Conservation (phyloP, 2,113 vertebrate species). For the Pollachius pollachius region DNA sequence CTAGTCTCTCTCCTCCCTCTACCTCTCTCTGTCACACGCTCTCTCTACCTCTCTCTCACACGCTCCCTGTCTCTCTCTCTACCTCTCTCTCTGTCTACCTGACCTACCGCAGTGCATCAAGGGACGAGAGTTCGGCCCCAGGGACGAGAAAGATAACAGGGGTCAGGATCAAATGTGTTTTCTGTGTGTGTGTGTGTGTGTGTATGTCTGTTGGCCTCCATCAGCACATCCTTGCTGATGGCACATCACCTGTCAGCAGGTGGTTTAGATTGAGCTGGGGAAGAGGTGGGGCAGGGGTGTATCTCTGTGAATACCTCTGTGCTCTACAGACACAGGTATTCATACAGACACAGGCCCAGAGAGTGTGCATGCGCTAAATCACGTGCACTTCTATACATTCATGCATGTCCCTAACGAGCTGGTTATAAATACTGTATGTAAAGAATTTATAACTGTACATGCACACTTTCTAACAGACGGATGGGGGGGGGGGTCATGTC, state of each 20-base stretch:
- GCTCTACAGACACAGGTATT: too few species aligned
- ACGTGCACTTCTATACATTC: too few species aligned
- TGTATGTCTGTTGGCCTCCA: not conserved
- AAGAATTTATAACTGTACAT: too few species aligned
- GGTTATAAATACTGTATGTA: too few species aligned
- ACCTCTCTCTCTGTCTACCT: constrained; percentile 40
- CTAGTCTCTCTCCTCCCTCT: constrained; percentile 27
- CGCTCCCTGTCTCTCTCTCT: constrained; percentile 25
- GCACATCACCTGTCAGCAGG: constrained; percentile 52
- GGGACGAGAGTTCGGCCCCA: constrained; percentile 29
- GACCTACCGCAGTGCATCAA: constrained; percentile 74
- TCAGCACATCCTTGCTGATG: constrained; percentile 50
- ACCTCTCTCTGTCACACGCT: constrained; percentile 53
- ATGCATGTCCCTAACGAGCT: too few species aligned
- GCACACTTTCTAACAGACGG: too few species aligned
- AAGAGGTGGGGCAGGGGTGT: constrained; percentile 6
- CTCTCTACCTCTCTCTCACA: constrained; percentile 44
- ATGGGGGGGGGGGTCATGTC: too few species aligned
- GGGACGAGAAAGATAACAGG: not conserved
- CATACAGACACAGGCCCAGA: too few species aligned
- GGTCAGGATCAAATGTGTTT: too few species aligned
- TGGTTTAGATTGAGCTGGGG: constrained; percentile 48
- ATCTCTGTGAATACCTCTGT: not conserved
- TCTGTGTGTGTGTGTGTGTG: too few species aligned
- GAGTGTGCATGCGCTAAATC: too few species aligned